Evolutionary conservation across 2,113 vertebrate species (phyloP).

Genomic region (Terrapene triunguis): DNA sequence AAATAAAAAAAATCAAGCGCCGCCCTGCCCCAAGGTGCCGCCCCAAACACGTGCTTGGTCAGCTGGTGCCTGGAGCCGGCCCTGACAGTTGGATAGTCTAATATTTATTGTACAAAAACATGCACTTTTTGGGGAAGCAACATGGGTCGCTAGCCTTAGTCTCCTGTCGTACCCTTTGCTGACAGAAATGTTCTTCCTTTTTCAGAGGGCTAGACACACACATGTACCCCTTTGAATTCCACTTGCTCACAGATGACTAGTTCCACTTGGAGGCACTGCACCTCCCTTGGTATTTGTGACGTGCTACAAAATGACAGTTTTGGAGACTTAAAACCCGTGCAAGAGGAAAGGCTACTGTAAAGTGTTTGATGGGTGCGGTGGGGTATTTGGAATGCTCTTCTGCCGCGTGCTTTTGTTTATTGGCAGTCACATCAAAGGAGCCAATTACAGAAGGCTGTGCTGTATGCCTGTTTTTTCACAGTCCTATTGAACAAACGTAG

Average conservation of each 20-base stretch:
- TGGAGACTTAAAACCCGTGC: neutral
- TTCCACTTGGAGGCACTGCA: neutral
- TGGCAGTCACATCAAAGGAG: neutral
- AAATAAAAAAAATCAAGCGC: too few relatives aligned
- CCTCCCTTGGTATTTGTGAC: neutral
- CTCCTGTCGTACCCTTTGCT: neutral
- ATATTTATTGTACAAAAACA: neutral
- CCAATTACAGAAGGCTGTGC: neutral
- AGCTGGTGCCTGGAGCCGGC: too few relatives aligned
- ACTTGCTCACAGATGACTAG: neutral
- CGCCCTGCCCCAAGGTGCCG: too few relatives aligned
- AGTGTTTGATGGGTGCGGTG: neutral
- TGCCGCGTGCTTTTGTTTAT: neutral
- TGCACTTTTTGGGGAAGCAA: neutral
- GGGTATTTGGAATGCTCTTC: neutral
- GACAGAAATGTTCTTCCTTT: neutral
- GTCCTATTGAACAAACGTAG: neutral
- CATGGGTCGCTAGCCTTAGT: neutral
- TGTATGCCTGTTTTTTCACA: neutral
- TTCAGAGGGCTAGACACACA: neutral
- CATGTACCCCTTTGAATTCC: neutral
- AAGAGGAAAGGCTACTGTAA: constrained; percentile 20
- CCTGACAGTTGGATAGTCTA: neutral
- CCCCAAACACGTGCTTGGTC: too few relatives aligned
- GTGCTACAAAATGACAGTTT: constrained; percentile 5